Conservation (phyloP, 2,888 invertebrate genomes). For the Agonopterix alstromeriana region DNA sequence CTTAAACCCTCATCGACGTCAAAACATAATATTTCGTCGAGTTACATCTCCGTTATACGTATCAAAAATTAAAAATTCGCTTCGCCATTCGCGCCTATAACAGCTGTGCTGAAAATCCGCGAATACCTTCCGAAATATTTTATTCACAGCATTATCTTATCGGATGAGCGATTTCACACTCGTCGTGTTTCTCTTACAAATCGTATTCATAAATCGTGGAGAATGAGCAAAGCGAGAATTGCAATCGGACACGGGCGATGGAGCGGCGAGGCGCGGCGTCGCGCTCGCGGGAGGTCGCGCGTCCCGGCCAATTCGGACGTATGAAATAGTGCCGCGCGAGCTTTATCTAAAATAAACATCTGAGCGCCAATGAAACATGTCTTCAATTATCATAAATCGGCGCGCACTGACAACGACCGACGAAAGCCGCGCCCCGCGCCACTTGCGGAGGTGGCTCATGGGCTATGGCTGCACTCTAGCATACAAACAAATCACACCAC, state of each 20-base stretch:
- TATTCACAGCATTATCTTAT: slow-evolving; percentile 38
- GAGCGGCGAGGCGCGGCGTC: slow-evolving; percentile 11
- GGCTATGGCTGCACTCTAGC: slow-evolving; percentile 21
- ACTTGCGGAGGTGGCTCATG: slow-evolving; percentile 29
- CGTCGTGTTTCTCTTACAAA: slow-evolving; percentile 49
- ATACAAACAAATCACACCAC: slow-evolving; percentile 37
- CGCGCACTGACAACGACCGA: slow-evolving; percentile 59
- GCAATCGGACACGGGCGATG: slow-evolving; percentile 51
- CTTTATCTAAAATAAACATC: slow-evolving; percentile 77
- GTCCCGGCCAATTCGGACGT: slow-evolving; percentile 62
- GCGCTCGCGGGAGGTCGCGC: slow-evolving; percentile 63
- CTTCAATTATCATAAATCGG: slow-evolving; percentile 77
- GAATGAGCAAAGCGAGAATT: slow-evolving; percentile 52
- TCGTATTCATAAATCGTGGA: slow-evolving; percentile 55
- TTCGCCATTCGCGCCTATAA: slow-evolving; percentile 16
- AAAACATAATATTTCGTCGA: slow-evolving; percentile 9
- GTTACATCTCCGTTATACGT: slow-evolving; percentile 6
- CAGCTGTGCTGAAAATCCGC: slow-evolving; percentile 19
- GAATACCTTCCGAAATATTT: slow-evolving; percentile 27
- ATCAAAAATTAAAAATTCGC: slow-evolving; percentile 22
- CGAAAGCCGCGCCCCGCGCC: slow-evolving; percentile 57
- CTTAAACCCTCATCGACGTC: slow-evolving; percentile 21
- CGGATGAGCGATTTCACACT: slow-evolving; percentile 51
- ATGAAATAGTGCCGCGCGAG: slow-evolving; percentile 70
- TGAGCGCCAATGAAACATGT: slow-evolving; percentile 72